Base-by-base conservation (phyloP, 1,140 invertebrate genomes). In the Himalopsyche phryganea region DNA sequence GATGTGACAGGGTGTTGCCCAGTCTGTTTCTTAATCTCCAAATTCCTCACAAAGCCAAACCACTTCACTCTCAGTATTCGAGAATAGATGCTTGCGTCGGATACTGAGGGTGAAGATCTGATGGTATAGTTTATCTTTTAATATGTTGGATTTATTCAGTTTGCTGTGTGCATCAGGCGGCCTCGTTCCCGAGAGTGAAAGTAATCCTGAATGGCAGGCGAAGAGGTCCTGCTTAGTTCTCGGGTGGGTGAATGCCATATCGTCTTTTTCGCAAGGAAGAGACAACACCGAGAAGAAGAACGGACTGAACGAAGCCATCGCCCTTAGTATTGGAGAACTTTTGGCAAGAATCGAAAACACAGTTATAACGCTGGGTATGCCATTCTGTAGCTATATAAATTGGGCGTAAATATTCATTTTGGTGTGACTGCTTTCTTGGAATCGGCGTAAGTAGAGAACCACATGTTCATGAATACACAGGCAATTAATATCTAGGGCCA, bases 141-240 rank as follows among this genome's bases (percentile, higher is more conserved):
- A n/a, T n/a, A n/a, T n/a, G n/a, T n/a, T n/a, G n/a, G n/a, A n/a
- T 23, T 45, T 45, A 19, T 38, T 6, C 38, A 63, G 61, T 6
- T 32, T 63, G 23, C 23, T 63, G 9, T 63, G 61, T 36, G 57
- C 53, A 9, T 42, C 41, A 2, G 61, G 57, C n/a, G 61, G 61
- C 14, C 54, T 63, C 4, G 54, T 50, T 13, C 9, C 19, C 0
- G 35, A 36, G 7, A 49, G 42, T 14, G 42, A 50, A 15, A 20
- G 15, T 18, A 50, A 36, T 36, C 1, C 35, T 1, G 48, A 42
- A 1, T 59, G 61, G 57, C 53, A 53, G 50, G 13, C 11, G 6
- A 51, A 55, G 46, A 0, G 56, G 3, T 11, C 11, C n/a, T 33
- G 23, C 40, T 46, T 63, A 6, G 45, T 63, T 0, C 41, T 32